Conservation (phyloP, 1,140 invertebrate species). For the Heterodera carotae region DNA sequence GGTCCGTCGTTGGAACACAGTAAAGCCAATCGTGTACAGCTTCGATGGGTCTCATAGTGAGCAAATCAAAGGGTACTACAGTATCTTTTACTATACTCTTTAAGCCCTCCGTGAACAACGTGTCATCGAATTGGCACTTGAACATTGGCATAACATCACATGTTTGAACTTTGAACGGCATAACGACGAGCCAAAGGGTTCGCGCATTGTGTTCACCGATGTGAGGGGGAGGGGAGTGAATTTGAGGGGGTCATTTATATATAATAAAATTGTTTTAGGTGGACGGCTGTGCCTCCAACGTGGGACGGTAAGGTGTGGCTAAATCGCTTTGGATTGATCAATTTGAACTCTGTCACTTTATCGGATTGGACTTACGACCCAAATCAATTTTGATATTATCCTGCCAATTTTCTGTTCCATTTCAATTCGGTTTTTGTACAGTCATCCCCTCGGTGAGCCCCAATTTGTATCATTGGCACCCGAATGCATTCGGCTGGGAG, state of each 20-base stretch:
- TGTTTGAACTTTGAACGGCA: constrained; percentile 63
- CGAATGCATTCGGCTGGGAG: constrained; percentile 66
- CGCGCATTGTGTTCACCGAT: constrained; percentile 64
- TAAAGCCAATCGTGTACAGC: constrained; percentile 62
- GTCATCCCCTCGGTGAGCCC: constrained; percentile 64
- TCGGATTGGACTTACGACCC: too few relatives aligned
- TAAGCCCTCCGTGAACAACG: constrained; percentile 60
- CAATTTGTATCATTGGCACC: constrained; percentile 65
- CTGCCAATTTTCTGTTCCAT: not conserved
- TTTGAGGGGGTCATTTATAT: too few relatives aligned
- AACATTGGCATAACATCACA: constrained; percentile 66
- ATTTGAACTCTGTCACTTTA: too few relatives aligned
- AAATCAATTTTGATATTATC: constrained; percentile 15
- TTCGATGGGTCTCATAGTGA: constrained; percentile 66
- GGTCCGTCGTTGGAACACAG: constrained; percentile 61
- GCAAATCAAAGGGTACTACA: constrained; percentile 29
- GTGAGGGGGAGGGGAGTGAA: constrained; percentile 27
- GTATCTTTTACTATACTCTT: not conserved
- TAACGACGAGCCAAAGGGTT: constrained; percentile 60
- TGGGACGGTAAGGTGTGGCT: constrained; percentile 43
- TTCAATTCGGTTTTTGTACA: constrained; percentile 20
- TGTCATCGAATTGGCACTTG: constrained; percentile 64
- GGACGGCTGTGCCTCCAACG: constrained; percentile 64
- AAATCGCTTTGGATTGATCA: not conserved
- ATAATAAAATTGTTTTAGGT: not conserved